These are phyloP conservation scores for Diprion similis DNA, from an alignment of 1,140 invertebrate genomes.

Conservation along the genomic window DNA sequence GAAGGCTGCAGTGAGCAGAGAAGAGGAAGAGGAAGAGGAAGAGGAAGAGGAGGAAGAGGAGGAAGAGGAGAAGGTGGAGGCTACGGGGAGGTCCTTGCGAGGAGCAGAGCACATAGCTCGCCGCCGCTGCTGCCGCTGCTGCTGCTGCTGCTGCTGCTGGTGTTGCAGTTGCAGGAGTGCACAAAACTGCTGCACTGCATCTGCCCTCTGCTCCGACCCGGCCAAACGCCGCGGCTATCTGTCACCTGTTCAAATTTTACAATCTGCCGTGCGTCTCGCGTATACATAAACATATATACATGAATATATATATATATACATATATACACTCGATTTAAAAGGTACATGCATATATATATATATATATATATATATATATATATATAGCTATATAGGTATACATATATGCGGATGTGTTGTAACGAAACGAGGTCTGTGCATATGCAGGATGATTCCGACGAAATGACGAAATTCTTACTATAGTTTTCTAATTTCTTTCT, in stretches of 20 bases:
- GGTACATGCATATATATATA: not conserved
- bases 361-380: not conserved
- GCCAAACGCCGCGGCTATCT: conserved; percentile 25
- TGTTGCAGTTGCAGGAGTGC: conserved; percentile 15
- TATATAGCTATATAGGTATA: not conserved
- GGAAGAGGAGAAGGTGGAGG: conserved; percentile 12
- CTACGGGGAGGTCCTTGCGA: not conserved
- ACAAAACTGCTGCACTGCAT: conserved; percentile 25
- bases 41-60: conserved; percentile 8
- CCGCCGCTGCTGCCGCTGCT: conserved; percentile 3
- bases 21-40: not conserved
- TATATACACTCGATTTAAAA: not conserved
- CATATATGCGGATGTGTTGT: no score
- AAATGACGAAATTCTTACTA: no score
- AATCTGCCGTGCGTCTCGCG: conserved; percentile 24
- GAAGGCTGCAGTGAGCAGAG: not conserved
- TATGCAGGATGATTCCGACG: no score
- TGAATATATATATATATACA: not conserved
- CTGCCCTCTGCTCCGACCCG: conserved; percentile 18
- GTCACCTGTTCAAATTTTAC: conserved; percentile 38
- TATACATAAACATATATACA: conserved; percentile 14
- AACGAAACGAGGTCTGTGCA: no score
- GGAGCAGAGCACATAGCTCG: conserved; percentile 15
- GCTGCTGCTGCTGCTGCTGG: not conserved
- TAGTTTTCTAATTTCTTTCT: no score